These are phyloP conservation scores for Macropus fuliginosus DNA, from an alignment of 2,797 vertebrate species.

Conservation along the genomic window DNA sequence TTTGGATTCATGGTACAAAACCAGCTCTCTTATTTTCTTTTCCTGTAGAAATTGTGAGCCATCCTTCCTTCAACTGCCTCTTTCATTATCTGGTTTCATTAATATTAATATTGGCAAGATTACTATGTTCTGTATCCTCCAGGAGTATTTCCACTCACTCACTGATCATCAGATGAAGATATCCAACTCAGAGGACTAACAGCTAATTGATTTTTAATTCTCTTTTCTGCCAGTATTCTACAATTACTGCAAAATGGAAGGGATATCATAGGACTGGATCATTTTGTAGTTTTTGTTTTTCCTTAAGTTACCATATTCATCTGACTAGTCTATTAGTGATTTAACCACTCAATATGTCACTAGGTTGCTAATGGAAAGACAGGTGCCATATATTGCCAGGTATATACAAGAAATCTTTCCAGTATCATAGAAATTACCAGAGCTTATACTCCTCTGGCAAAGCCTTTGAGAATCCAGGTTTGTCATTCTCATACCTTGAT, in stretches of 20 bases:
- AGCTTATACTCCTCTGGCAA: not conserved
- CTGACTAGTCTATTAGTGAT: not conserved
- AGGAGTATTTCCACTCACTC: not conserved
- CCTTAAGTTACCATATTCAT: not conserved
- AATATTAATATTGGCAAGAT: not conserved
- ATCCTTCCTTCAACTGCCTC: not conserved
- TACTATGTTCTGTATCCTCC: not conserved
- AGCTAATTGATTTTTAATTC: not conserved
- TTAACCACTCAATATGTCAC: not conserved
- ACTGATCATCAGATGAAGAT: not conserved
- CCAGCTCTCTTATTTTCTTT: not conserved
- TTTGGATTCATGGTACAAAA: not conserved
- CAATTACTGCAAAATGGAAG: not conserved
- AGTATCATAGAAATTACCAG: not conserved
- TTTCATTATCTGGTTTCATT: not conserved
- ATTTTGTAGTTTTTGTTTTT: not conserved
- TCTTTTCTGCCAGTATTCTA: not conserved
- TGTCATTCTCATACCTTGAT: not conserved
- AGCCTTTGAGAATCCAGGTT: not conserved
- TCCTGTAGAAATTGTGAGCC: not conserved
- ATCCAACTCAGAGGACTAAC: not conserved
- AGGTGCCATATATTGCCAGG: not conserved
- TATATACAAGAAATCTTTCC: not conserved
- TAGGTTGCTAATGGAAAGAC: not conserved
- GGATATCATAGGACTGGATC: not conserved